These are phyloP conservation scores for Ardeotis arabs DNA, from an alignment of 2,113 vertebrate species.

Conservation along the genomic window DNA sequence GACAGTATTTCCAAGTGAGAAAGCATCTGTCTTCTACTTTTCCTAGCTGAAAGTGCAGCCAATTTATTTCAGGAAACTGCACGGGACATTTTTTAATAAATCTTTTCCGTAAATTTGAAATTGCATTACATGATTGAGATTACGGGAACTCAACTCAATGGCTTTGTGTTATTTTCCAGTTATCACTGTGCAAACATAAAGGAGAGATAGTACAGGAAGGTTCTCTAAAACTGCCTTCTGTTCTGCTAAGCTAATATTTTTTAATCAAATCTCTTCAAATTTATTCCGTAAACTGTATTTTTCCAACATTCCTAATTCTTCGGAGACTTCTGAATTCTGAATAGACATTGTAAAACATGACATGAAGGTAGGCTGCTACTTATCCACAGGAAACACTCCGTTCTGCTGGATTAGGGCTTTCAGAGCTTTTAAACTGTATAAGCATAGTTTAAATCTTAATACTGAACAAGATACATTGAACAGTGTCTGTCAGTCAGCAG, in stretches of 20 bases:
- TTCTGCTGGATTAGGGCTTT: not conserved
- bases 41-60: not conserved
- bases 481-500: not conserved
- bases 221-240: not conserved
- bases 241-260: not conserved
- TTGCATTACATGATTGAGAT: not conserved
- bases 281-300: not conserved
- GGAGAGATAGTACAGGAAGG: not conserved
- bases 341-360: not conserved
- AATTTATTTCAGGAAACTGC: not conserved
- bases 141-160: not conserved
- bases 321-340: not conserved
- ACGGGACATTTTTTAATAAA: not conserved
- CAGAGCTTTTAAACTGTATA: not conserved
- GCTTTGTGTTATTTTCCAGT: not conserved
- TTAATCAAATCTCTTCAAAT: not conserved
- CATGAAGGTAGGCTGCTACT: not conserved
- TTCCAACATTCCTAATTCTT: not conserved
- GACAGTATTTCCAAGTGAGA: not conserved
- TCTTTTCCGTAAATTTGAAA: not conserved
- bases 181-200: not conserved
- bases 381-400: not conserved
- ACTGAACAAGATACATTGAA: not conserved
- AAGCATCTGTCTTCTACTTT: not conserved
- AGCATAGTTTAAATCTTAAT: not conserved